Base-by-base conservation (phyloP, 2,888 invertebrate species). In the Pheosia tremula region DNA sequence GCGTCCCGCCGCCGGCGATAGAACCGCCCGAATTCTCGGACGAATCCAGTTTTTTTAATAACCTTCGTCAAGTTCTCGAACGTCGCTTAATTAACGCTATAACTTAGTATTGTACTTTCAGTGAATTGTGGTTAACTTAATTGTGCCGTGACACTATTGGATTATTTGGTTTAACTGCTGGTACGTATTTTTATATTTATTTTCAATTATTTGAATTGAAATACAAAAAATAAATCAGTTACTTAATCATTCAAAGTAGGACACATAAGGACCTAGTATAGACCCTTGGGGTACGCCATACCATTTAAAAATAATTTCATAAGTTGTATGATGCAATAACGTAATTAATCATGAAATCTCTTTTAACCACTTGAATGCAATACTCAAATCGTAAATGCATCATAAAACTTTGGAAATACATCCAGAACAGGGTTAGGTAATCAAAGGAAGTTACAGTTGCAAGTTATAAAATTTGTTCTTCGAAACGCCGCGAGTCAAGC, bases 1-100 rank as follows among this genome's bases (percentile, higher is more conserved):
- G 92, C 91, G 92, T 93, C 89, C 89, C 91, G 89, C 91, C 91
- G 93, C 93, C 92, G 93, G 91, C 90, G 90, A 91, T 84, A 83
- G 84, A 77, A 72, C 85, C 79, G 81, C 78, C 86, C 88, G 88
- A 88, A 85, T 86, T 87, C 88, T 88, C 87, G 77, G 71, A 84
- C 87, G 87, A 91, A 88, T 86, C 24, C 24, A 24, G 24, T 24
- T 24, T 24, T 88, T 86, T 82, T 80, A 75, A 77, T 80, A 84
- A 81, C 75, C 84, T 89, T 88, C 84, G 88, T 87, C 86, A 83
- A 87, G 82, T 87, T 87, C 90, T 89, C 84, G 87, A 85, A 80
- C 83, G 81, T 82, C 81, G 68, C 69, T 74, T 75, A 77, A 67
- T 67, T 64, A 39, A 24, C 24, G 24, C 24, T 24, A 24, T 24